Conservation (phyloP, 2,888 invertebrate species). For the Cabera pusaria region DNA sequence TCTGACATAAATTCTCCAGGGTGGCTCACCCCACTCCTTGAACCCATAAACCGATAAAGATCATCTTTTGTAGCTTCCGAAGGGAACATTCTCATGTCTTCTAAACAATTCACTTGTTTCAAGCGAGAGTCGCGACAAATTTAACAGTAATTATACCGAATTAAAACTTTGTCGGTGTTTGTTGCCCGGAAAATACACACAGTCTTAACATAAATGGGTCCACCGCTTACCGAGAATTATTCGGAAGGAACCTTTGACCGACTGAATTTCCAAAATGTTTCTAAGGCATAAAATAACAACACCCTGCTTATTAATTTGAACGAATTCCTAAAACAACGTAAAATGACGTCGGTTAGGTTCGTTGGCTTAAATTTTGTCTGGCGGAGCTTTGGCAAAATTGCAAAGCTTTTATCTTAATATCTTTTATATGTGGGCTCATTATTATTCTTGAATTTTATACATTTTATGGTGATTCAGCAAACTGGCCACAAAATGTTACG, state of each 20-base stretch:
- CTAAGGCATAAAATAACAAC: slow-evolving; percentile 17
- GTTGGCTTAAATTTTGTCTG: slow-evolving; percentile 24
- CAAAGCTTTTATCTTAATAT: slow-evolving; percentile 29
- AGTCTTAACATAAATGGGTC: slow-evolving; percentile 7
- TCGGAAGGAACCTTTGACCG: slow-evolving; percentile 16
- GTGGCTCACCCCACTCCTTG: slow-evolving; percentile 53
- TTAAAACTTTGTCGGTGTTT: slow-evolving; percentile 42
- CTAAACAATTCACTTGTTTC: slow-evolving; percentile 43
- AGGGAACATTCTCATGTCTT: slow-evolving; percentile 43
- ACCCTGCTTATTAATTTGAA: slow-evolving; percentile 21
- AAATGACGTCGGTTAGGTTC: slow-evolving; percentile 27
- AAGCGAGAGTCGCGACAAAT: slow-evolving; percentile 40
- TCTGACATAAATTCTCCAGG: slow-evolving; percentile 60
- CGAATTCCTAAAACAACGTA: slow-evolving; percentile 23
- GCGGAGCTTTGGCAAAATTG: slow-evolving; percentile 25
- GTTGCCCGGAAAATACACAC: slow-evolving; percentile 26
- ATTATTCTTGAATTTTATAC: slow-evolving; percentile 35
- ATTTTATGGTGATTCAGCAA: slow-evolving; percentile 32
- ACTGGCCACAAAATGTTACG: slow-evolving; percentile 44
- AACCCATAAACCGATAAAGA: slow-evolving; percentile 71
- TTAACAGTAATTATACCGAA: slow-evolving; percentile 45
- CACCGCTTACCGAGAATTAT: slow-evolving; percentile 10
- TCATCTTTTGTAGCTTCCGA: slow-evolving; percentile 64
- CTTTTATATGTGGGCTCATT: slow-evolving; percentile 28
- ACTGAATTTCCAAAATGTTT: slow-evolving; percentile 16